Base-by-base conservation (phyloP, 2,797 vertebrate genomes). In the Rhynchonycteris naso region DNA sequence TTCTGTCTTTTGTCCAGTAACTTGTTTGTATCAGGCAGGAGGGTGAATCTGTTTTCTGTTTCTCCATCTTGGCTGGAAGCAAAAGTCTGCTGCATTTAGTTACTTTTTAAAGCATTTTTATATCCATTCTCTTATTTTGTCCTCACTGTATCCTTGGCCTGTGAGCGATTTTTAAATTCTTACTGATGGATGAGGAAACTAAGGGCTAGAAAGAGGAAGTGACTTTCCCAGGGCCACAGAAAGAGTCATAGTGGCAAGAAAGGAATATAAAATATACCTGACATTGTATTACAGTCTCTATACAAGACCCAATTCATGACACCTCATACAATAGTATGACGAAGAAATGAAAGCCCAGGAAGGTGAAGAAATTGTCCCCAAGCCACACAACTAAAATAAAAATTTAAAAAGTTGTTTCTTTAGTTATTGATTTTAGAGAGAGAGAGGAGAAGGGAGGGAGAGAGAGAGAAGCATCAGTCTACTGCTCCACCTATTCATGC, bases 41-140 rank as follows among this genome's bases (percentile, higher is more conserved):
- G 28, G 52, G 9, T 33, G 66, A 61, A 79, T 66, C 47, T 75
- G 24, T 4, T 69, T 50, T 16, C 58, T 79, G 13, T 72, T 74
- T 92, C 59, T 86, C 38, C 28, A 69, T 72, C 33, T 89, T 95
- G 54, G 43, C 63, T 82, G 24, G 43, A 74, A 96, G 54, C 56
- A 85, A 71, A 82, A 52, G 35, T 61, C 69, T 90, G 18, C 65
- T 15, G 26, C 56, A 43, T 88, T 91, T 71, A 30, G 43, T 82
- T 65, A 66, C 38, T 50, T 85, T 95, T 61, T 14, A 75, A 88
- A 90, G 21, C 78, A 87, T 92, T 61, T 81, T 91, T 56, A 72
- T 16, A 16, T 50, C 7, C 16, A 56, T 89, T 82, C 26, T 81
- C 38, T 91, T 83, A 38, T 90, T 90, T 93, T 75, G 9, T 58